Conservation (phyloP, 37 sponge, comb jelly and placozoan genomes). For the Ephydatia muelleri region DNA sequence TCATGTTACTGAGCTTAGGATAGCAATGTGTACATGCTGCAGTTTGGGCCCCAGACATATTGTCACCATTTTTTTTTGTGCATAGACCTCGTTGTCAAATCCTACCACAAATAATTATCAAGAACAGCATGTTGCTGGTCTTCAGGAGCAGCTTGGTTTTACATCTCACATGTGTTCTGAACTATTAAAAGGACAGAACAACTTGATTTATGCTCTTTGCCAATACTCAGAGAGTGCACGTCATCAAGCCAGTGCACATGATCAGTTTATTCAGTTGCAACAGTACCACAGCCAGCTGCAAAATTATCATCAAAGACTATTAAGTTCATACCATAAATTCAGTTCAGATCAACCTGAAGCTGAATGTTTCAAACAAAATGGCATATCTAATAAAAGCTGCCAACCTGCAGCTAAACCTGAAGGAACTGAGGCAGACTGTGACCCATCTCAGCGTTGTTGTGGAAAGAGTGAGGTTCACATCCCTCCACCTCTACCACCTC, state of each 20-base stretch:
- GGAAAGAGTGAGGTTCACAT: neutral
- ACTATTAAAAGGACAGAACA: constrained; percentile 55
- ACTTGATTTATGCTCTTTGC: constrained; percentile 42
- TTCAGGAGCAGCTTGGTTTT: constrained; percentile 53
- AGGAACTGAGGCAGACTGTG: too few species aligned
- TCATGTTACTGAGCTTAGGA: too few species aligned
- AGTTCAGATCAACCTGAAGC: neutral
- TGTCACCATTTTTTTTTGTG: neutral
- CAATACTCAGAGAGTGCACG: constrained; percentile 15
- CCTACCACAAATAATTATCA: neutral
- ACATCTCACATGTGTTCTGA: constrained; percentile 67
- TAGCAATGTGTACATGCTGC: too few species aligned
- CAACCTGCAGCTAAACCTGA: too few species aligned
- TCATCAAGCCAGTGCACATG: constrained; percentile 3
- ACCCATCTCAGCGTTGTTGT: too few species aligned
- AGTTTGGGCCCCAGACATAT: too few species aligned
- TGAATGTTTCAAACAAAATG: too few species aligned
- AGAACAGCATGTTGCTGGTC: neutral
- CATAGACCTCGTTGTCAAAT: neutral
- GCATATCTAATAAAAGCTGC: too few species aligned
- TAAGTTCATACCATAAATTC: constrained; percentile 26
- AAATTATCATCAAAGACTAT: constrained; percentile 45
- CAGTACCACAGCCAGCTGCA: constrained; percentile 64
- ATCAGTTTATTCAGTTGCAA: constrained; percentile 39
- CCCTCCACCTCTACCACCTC: neutral